Conservation (phyloP, 1,140 invertebrate species). For the Diorhabda elongata region DNA sequence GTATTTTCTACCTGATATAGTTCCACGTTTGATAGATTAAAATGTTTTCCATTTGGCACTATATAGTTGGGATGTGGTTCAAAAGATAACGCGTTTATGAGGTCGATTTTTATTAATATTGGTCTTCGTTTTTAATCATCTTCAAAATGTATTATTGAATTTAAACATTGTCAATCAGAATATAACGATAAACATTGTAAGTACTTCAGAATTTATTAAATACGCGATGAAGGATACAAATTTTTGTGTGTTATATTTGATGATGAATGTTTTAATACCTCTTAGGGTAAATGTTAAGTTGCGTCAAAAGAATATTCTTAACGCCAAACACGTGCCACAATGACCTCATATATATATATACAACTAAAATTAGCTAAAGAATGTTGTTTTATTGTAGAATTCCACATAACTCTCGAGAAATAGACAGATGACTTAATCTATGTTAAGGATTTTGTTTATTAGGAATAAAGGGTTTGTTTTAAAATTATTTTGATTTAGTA, state of each 20-base stretch:
- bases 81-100: not conserved
- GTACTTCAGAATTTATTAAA: no score
- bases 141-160: no score
- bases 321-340: not conserved
- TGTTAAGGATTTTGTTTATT: not conserved
- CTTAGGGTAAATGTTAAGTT: not conserved
- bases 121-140: not conserved
- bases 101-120: not conserved
- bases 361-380: slow-evolving; percentile 2
- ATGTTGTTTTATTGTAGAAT: not conserved
- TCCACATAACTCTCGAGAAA: not conserved
- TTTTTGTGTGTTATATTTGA: no score
- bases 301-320: not conserved
- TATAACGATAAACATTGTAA: no score
- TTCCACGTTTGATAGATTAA: slow-evolving; percentile 4
- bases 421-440: slow-evolving; percentile 1
- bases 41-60: not conserved
- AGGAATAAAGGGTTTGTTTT: no score
- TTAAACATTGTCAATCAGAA: not conserved
- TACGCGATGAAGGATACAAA: no score
- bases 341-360: not conserved
- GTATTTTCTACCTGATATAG: slow-evolving; percentile 4
- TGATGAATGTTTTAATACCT: not conserved
- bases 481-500: no score
- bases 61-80: not conserved